Evolutionary conservation across 2,797 vertebrate species (phyloP).

Genomic region (Parauchenoglanis punctatus): DNA sequence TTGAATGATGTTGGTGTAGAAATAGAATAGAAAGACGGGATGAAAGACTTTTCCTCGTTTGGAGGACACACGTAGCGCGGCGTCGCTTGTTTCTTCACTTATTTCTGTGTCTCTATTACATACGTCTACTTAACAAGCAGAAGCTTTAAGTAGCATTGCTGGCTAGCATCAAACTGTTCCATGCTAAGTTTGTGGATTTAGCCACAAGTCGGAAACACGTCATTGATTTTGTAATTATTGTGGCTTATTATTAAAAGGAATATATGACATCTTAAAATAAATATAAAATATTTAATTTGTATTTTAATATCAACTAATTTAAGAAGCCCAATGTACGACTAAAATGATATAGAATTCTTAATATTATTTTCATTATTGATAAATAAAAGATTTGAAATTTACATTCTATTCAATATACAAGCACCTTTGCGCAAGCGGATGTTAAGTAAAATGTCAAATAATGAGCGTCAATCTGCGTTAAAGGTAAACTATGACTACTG

Average conservation of each 20-base stretch:
- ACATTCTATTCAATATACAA: not conserved
- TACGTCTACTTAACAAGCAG: not conserved
- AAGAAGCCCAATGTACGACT: not conserved
- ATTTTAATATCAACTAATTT: not conserved
- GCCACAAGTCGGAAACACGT: not conserved
- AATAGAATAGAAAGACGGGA: too few species aligned
- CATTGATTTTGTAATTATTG: not conserved
- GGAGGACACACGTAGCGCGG: too few species aligned
- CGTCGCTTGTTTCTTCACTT: not conserved
- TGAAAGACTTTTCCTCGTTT: not conserved
- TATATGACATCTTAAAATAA: not conserved
- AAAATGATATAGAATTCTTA: not conserved
- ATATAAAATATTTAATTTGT: not conserved
- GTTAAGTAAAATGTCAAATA: not conserved
- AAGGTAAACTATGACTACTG: too few species aligned
- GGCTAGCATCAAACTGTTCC: not conserved
- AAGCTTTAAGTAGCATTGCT: not conserved
- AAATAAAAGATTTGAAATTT: not conserved
- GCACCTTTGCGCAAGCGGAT: not conserved
- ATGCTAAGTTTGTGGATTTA: not conserved
- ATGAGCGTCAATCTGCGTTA: not conserved
- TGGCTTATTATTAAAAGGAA: not conserved
- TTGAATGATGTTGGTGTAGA: not conserved
- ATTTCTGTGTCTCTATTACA: not conserved
- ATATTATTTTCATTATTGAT: not conserved